Evolutionary conservation across 2,113 vertebrate genomes (phyloP).

Genomic region (Etia nguti): DNA sequence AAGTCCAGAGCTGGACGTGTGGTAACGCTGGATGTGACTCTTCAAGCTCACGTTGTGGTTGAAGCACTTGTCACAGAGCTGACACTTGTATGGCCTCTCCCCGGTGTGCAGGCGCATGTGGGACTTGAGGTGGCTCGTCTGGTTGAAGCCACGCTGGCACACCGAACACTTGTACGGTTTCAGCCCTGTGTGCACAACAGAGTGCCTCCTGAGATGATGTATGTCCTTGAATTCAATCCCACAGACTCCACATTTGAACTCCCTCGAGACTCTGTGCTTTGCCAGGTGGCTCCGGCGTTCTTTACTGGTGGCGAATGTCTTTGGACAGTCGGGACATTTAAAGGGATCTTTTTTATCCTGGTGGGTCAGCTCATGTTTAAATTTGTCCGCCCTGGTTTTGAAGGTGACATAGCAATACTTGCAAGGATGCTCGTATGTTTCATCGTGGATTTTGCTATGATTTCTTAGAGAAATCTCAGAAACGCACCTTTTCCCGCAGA

Average conservation of each 20-base stretch:
- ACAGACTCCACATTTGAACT: constrained; percentile 35
- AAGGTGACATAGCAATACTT: constrained; percentile 43
- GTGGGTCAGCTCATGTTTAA: constrained; percentile 36
- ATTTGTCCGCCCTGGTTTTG: constrained; percentile 44
- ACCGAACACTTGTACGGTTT: constrained; percentile 34
- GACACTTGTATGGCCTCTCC: constrained; percentile 51
- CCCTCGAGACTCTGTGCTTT: constrained; percentile 8
- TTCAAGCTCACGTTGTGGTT: constrained; percentile 63
- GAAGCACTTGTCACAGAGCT: constrained; percentile 48
- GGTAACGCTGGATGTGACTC: constrained; percentile 40
- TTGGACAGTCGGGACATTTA: constrained; percentile 42
- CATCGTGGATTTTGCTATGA: constrained; percentile 38
- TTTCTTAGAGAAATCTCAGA: background rate
- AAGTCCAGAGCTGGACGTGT: background rate
- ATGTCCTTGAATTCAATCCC: background rate
- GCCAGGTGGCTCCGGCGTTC: constrained; percentile 18
- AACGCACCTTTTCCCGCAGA: constrained; percentile 43
- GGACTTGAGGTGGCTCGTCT: constrained; percentile 51
- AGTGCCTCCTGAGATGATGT: constrained; percentile 27
- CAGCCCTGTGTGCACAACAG: constrained; percentile 34
- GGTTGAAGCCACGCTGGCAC: constrained; percentile 50
- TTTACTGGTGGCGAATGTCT: constrained; percentile 8
- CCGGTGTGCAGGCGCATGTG: constrained; percentile 63
- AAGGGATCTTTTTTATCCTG: constrained; percentile 2
- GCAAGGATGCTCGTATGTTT: constrained; percentile 31